Conservation (phyloP, 2,888 invertebrate species). For the Drosophila atroscutellata region DNA sequence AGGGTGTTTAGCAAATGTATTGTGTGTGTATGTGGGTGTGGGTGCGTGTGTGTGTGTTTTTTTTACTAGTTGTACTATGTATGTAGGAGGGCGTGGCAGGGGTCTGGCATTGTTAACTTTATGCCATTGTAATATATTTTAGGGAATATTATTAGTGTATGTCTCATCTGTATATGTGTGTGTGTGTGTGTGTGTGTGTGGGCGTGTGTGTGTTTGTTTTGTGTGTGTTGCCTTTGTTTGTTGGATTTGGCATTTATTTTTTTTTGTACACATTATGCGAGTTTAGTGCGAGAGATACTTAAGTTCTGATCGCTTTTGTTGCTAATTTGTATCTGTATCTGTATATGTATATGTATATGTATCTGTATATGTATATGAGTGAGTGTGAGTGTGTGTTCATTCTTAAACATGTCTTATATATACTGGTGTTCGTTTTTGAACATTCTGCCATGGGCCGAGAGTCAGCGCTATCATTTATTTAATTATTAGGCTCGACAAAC, state of each 20-base stretch:
- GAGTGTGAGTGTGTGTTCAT: no score
- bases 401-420: no score
- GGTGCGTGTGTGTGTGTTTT: background rate
- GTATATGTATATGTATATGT: slow-evolving; percentile 15
- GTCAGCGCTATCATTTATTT: no score
- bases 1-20: slow-evolving; percentile 10
- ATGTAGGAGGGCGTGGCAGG: slow-evolving; percentile 1
- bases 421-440: no score
- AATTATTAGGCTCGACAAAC: no score
- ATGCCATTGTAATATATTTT: slow-evolving; percentile 72
- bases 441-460: no score
- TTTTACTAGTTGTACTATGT: slow-evolving; percentile 2
- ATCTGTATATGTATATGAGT: no score
- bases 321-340: slow-evolving; percentile 54
- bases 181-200: slow-evolving; percentile 9
- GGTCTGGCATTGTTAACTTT: slow-evolving; percentile 62
- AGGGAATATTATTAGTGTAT: slow-evolving; percentile 57
- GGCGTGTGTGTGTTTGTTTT: slow-evolving; percentile 12
- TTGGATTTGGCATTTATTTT: slow-evolving; percentile 39
- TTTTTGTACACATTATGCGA: slow-evolving; percentile 55
- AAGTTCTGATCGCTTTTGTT: slow-evolving; percentile 45
- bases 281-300: slow-evolving; percentile 73
- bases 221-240: slow-evolving; percentile 11
- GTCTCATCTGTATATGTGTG: slow-evolving; percentile 11
- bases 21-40: slow-evolving; percentile 1